Evolutionary conservation across 2,888 invertebrate species (phyloP).

Genomic region (Drosophila pseudotalamancana): DNA sequence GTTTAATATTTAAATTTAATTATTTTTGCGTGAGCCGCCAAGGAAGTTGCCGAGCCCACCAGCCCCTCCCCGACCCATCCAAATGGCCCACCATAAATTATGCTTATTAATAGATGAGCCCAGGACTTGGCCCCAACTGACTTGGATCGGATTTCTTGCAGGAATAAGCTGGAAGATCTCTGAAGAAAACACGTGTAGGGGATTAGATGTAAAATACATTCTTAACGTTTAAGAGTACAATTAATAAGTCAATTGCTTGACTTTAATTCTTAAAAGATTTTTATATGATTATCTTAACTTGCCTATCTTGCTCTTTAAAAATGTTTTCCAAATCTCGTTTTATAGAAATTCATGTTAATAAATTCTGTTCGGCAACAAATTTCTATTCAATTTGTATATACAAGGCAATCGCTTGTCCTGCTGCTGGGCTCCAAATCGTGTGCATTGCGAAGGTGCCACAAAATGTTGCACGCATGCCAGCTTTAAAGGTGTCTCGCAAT

Average conservation of each 20-base stretch:
- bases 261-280: no score
- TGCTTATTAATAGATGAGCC: conserved; percentile 66
- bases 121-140: conserved; percentile 20
- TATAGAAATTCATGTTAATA: no score
- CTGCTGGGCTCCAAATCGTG: neutral
- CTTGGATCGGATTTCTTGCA: neutral
- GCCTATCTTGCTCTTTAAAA: no score
- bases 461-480: conserved; percentile 32
- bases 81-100: conserved; percentile 65
- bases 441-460: no score
- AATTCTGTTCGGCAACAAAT: no score
- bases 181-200: neutral
- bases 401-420: no score
- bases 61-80: neutral
- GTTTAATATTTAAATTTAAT: conserved; percentile 81
- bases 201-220: no score
- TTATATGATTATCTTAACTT: no score
- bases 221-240: no score
- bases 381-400: no score
- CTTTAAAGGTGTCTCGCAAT: conserved; percentile 60
- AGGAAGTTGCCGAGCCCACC: neutral
- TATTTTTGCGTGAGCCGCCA: conserved; percentile 66
- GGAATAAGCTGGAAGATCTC: neutral
- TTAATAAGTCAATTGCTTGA: no score
- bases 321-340: no score